Percentiles rank a stretch among this genome's conserved stretches.
Evolutionary conservation across 2,113 vertebrate genomes (phyloP).

Genomic region (Rhombomys opimus): DNA sequence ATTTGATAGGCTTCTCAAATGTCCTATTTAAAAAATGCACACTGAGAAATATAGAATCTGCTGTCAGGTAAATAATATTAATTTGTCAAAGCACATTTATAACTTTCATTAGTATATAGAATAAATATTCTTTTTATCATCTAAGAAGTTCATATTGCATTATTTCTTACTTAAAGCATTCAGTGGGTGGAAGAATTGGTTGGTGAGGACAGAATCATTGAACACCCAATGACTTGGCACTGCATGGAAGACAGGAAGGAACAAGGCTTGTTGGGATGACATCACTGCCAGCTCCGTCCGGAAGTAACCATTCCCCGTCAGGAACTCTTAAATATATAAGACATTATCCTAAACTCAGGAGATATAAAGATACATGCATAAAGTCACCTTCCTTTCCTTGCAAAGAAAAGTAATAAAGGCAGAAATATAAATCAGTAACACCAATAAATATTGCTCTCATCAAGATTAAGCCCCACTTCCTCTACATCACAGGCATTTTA

Average conservation of each 20-base stretch:
- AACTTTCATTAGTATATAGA: background rate
- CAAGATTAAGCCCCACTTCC: background rate
- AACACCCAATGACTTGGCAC: background rate
- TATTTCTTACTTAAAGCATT: background rate
- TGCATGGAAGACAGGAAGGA: conserved; percentile 9
- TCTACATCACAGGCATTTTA: background rate
- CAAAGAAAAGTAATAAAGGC: background rate
- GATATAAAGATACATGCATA: background rate
- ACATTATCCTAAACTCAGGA: background rate
- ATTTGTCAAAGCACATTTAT: conserved; percentile 16
- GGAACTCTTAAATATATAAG: conserved; percentile 1
- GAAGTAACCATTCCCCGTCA: background rate
- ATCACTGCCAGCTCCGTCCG: background rate
- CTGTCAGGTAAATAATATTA: conserved; percentile 30
- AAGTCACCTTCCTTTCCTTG: background rate
- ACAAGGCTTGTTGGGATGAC: background rate
- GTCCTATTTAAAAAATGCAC: conserved; percentile 34
- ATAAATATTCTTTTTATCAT: background rate
- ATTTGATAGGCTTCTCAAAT: background rate
- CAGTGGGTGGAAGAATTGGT: background rate
- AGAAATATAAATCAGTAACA: background rate
- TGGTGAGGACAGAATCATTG: conserved; percentile 14
- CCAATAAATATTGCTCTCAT: background rate
- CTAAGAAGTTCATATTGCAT: background rate
- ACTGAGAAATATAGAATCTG: conserved; percentile 8